These are phyloP conservation scores for Clarias laeviceps DNA, from an alignment of 2,797 vertebrate genomes.

Conservation along the genomic window DNA sequence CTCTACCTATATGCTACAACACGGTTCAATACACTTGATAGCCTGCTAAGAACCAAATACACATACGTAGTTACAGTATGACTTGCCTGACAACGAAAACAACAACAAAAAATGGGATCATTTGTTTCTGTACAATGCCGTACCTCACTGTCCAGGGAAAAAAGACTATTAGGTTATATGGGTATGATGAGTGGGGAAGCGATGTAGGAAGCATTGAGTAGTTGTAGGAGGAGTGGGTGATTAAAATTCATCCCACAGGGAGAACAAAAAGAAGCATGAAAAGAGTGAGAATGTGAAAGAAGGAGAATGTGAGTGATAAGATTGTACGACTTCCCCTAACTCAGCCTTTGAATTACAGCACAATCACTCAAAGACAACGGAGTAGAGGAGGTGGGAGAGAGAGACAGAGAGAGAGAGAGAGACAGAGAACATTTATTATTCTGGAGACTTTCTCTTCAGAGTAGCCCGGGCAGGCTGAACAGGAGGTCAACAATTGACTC, in stretches of 20 bases:
- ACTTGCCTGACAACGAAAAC: background rate
- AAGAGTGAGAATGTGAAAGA: slow-evolving; percentile 60
- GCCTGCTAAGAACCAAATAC: background rate
- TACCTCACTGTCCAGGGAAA: background rate
- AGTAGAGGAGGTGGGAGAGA: slow-evolving; percentile 30
- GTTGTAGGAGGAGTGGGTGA: slow-evolving; percentile 59
- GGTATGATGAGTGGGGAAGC: slow-evolving; percentile 52
- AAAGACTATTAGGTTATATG: slow-evolving; percentile 28
- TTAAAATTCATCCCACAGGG: slow-evolving; percentile 83
- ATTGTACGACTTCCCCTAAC: slow-evolving; percentile 73
- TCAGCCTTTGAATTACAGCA: slow-evolving; percentile 74
- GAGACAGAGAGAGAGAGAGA: slow-evolving; percentile 3
- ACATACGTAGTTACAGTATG: background rate
- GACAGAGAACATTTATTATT: slow-evolving; percentile 71
- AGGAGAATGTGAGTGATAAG: slow-evolving; percentile 66
- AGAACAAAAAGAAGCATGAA: slow-evolving; percentile 80
- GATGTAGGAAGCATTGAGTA: slow-evolving; percentile 52
- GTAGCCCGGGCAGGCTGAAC: slow-evolving; percentile 70
- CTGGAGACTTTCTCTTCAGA: slow-evolving; percentile 65
- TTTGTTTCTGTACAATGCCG: background rate
- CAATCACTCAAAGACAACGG: slow-evolving; percentile 71
- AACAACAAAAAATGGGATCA: background rate
- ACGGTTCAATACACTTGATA: background rate
- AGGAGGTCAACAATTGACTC: slow-evolving; percentile 79
- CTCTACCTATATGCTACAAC: background rate